phyloP scores from a whole-genome alignment of 2,888 invertebrate genomes.

The Terebella lapidaria region DNA sequence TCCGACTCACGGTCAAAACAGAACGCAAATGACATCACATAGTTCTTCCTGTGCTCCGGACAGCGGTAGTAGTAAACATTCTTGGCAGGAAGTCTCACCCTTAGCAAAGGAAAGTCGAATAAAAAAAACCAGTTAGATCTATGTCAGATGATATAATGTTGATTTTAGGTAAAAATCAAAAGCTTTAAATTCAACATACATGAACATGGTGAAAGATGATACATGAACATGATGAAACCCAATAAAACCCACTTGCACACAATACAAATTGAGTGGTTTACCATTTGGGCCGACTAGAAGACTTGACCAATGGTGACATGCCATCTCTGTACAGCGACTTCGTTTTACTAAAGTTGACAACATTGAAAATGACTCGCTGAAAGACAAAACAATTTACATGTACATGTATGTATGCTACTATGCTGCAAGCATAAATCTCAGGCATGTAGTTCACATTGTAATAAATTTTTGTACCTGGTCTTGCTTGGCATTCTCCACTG shows the following conservation, averaged over 20 bases:
- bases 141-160: neutral
- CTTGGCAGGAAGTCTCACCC: slow-evolving; percentile 59
- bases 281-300: slow-evolving; percentile 87
- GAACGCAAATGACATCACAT: slow-evolving; percentile 88
- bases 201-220: neutral
- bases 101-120: slow-evolving; percentile 22
- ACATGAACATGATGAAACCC: no score
- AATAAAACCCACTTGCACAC: no score
- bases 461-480: slow-evolving; percentile 67
- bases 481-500: slow-evolving; percentile 87
- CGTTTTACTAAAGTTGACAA: slow-evolving; percentile 92
- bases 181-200: no score
- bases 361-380: slow-evolving; percentile 90
- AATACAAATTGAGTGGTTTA: slow-evolving; percentile 51
- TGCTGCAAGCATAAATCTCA: no score
- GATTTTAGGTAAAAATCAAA: no score
- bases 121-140: no score
- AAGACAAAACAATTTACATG: no score
- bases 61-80: slow-evolving; percentile 91
- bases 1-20: slow-evolving; percentile 93
- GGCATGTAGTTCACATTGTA: no score
- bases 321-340: slow-evolving; percentile 82
- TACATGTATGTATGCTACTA: no score
- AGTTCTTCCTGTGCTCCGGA: slow-evolving; percentile 75
- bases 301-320: slow-evolving; percentile 90